Conservation (phyloP, 2,113 vertebrate genomes). For the Zingel zingel region DNA sequence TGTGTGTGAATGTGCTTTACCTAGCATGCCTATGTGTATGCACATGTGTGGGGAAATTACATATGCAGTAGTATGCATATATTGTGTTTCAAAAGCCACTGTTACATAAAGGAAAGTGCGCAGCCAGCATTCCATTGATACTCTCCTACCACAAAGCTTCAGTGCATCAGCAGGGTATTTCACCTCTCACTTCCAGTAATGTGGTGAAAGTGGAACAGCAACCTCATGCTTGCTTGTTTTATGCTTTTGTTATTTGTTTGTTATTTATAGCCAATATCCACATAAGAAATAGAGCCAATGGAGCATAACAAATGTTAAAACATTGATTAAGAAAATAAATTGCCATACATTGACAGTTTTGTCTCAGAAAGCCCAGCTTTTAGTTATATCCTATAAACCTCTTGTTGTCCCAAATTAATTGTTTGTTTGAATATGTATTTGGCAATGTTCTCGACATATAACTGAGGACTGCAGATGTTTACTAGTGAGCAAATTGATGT, state of each 20-base stretch:
- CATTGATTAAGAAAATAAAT: not conserved
- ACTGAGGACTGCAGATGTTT: not conserved
- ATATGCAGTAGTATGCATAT: constrained; percentile 36
- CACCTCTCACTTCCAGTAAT: constrained; percentile 78
- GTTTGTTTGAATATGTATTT: not conserved
- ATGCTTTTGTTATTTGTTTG: not conserved
- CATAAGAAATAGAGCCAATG: not conserved
- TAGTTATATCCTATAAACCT: not conserved
- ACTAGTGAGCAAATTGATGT: not conserved
- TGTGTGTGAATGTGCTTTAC: not conserved
- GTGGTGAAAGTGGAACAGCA: constrained; percentile 18
- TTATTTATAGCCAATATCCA: not conserved
- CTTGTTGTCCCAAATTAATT: not conserved
- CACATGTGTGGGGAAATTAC: constrained; percentile 13
- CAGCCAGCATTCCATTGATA: constrained; percentile 58
- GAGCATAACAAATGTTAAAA: not conserved
- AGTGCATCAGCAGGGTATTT: constrained; percentile 78
- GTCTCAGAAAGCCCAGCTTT: not conserved
- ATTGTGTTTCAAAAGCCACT: not conserved
- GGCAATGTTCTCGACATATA: not conserved
- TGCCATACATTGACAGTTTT: not conserved
- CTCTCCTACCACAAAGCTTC: constrained; percentile 70
- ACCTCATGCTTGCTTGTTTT: constrained; percentile 27
- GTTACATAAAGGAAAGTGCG: constrained; percentile 70
- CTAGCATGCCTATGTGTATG: not conserved